Evolutionary conservation across 2,888 invertebrate species (phyloP).

Genomic region (Nemapogon koenigi): DNA sequence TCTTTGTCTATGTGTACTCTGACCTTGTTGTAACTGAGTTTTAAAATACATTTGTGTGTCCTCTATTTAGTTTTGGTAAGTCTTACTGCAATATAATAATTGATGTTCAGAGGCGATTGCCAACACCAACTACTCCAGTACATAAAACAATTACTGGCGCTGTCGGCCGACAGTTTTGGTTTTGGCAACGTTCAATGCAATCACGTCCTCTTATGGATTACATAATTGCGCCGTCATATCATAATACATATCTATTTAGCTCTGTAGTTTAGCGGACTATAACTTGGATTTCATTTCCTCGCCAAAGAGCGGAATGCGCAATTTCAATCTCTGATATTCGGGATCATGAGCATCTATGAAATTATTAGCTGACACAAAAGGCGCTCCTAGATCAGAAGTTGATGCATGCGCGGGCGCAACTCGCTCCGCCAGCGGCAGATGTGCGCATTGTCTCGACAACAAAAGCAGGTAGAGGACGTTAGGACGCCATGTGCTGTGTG

Average conservation of each 20-base stretch:
- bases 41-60: no score
- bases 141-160: constrained; percentile 19
- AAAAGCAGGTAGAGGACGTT: constrained; percentile 58
- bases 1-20: no score
- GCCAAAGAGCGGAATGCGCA: no score
- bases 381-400: constrained; percentile 10
- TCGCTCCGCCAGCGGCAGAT: constrained; percentile 40
- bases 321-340: no score
- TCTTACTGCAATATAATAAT: constrained; percentile 5
- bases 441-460: constrained; percentile 52
- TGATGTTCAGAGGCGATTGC: constrained; percentile 6
- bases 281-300: no score
- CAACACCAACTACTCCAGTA: constrained; percentile 5
- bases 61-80: no score
- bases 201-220: constrained; percentile 32
- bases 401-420: constrained; percentile 30
- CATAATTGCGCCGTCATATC: no score
- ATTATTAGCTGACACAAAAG: no score
- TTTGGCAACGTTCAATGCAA: constrained; percentile 31
- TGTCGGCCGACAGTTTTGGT: constrained; percentile 27
- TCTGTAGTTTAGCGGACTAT: no score
- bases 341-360: no score
- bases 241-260: no score
- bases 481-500: constrained; percentile 53
- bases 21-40: no score